Base-by-base conservation (phyloP, 2,797 vertebrate genomes). In the Carapus acus region DNA sequence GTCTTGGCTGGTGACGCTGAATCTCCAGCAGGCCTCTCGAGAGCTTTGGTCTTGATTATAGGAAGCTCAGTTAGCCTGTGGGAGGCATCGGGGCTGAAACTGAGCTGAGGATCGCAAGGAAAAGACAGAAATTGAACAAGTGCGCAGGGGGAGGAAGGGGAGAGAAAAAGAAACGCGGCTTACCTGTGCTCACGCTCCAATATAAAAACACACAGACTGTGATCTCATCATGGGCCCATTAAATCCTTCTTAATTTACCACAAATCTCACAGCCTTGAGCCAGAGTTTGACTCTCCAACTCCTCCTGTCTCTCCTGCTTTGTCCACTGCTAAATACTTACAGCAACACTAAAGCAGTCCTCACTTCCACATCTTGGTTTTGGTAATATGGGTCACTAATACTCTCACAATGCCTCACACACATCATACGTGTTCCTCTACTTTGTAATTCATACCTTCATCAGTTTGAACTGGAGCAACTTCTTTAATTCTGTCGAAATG, bases 211-310 rank as follows among this genome's bases (percentile, higher is more conserved):
- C 70, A 49, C 61, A 72, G 18, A 60, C 59, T 22, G 69, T 51
- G 59, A 77, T 71, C 78, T 72, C 43, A 69, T 76, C 58, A 53
- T 58, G 39, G 64, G 40, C 41, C 53, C 43, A 45, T 60, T 83
- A 88, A 89, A 89, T 89, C 87, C 87, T 72, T 67, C 65, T 78
- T 89, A 88, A 88, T 88, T 89, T 84, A 82, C 87, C 85, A 74
- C 76, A 88, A 85, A 88, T 89, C 86, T 34, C 49, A 45, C 52
- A 40, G 55, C 38, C 45, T 59, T 8, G 29, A 22, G 18, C 37
- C 43, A 18, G 43, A 33, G 46, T 65, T 67, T 20, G 40, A 16
- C 49, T 43, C 17, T 21, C 21, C 24, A 19, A 2, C 46, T 41
- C 29, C 40, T 20, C 12, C 39, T 21, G 31, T 17, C 6, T 40